Evolutionary conservation across 2,888 invertebrate genomes (phyloP), one percentile per base, ranked within the genome.

Genomic region (Nephrotoma flavescens): DNA sequence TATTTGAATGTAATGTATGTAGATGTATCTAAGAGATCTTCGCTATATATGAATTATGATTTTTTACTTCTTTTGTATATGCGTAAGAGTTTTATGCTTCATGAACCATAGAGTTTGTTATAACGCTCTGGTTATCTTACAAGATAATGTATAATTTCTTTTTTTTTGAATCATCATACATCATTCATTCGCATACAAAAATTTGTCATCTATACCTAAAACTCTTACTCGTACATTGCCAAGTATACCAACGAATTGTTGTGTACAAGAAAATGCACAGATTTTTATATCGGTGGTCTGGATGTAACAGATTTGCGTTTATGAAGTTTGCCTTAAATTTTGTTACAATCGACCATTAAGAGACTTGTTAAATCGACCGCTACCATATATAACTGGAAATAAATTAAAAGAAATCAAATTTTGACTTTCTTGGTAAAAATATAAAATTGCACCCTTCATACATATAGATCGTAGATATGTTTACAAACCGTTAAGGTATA

Each of bases 51-150:
- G 31, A 31, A 71, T 31, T 71, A 71, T 71, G 31, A 7, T 31
- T 71, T 71, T 71, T 19, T 31, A 31, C 31, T 12, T 84, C 15
- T 42, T 42, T 42, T 84, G 84, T 84, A n/a, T 84, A 84, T 84
- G 84, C 84, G 84, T 84, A 84, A 41, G 15, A 84, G 84, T 84
- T 84, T 84, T 84, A 42, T 84, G 84, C 84, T 84, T 42, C 84
- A 42, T 9, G 42, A 42, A 84, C 84, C 84, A 42, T 84, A 84
- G 84, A 84, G 71, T 84, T 84, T 84, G 42, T 84, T 84, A 84
- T 42, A 84, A 84, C 84, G 84, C 84, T 84, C 84, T 84, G 84
- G 84, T 84, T 84, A 84, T 42, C 84, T 42, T 84, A 84, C 41
- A 41, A 84, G 42, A 84, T 42, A n/a, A 42, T 42, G 41, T 84